Evolutionary conservation across 2,888 invertebrate species (phyloP).

Genomic region (Ditula angustiorana): DNA sequence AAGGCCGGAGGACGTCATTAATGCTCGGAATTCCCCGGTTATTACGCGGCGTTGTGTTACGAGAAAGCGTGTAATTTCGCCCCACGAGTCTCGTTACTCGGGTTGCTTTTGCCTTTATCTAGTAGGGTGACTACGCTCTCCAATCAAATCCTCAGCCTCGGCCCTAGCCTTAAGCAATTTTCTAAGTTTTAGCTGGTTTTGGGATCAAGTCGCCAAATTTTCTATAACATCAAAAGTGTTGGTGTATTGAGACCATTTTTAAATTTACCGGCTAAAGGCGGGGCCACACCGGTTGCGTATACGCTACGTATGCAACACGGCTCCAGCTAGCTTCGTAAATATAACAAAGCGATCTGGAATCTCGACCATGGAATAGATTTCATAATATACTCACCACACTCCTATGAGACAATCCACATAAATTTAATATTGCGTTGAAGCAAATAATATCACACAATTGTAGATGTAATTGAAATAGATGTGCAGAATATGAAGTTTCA

Average conservation of each 20-base stretch:
- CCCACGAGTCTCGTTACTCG: not conserved
- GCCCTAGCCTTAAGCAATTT: too few species aligned
- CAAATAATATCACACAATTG: not conserved
- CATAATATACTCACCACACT: not conserved
- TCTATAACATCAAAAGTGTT: too few species aligned
- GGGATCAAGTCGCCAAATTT: too few species aligned
- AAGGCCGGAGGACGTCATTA: slow-evolving; percentile 1
- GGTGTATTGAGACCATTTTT: too few species aligned
- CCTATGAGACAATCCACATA: not conserved
- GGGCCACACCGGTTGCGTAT: too few species aligned
- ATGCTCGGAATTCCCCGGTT: not conserved
- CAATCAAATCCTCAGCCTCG: too few species aligned
- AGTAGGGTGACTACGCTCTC: not conserved
- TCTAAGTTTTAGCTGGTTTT: too few species aligned
- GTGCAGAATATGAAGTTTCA: slow-evolving; percentile 12
- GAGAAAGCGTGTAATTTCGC: not conserved
- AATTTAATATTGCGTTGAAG: not conserved
- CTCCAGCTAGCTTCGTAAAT: too few species aligned
- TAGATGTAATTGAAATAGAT: not conserved
- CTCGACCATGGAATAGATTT: not conserved
- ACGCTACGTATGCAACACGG: too few species aligned
- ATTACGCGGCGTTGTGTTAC: slow-evolving; percentile 10
- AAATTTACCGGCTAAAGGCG: too few species aligned
- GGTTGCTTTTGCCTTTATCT: not conserved
- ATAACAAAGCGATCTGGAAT: too few species aligned